phyloP scores from a whole-genome alignment of 2,113 vertebrate genomes.

The Rhinoderma darwinii region DNA sequence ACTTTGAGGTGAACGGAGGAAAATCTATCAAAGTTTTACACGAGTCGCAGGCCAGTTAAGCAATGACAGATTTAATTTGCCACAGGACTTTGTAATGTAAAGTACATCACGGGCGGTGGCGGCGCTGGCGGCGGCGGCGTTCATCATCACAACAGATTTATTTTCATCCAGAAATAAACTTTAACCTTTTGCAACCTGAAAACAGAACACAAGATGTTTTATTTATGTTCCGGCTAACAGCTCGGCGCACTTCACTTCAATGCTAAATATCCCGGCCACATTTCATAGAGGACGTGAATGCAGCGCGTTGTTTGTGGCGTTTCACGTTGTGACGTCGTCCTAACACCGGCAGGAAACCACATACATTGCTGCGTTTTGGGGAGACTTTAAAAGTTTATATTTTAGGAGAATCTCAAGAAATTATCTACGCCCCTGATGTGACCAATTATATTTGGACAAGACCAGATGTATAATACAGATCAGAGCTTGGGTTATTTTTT shows the following conservation, averaged over 20 bases:
- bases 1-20: conserved; percentile 30
- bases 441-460: too few species aligned
- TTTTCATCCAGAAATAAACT: conserved; percentile 38
- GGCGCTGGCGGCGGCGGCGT: neutral
- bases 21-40: conserved; percentile 35
- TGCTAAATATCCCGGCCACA: conserved; percentile 20
- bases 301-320: neutral
- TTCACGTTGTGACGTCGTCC: neutral
- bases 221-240: conserved; percentile 28
- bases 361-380: neutral
- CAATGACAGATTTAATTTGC: conserved; percentile 39
- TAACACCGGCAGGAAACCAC: neutral
- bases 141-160: conserved; percentile 15
- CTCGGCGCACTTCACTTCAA: neutral
- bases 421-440: too few species aligned
- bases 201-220: neutral
- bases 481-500: too few species aligned
- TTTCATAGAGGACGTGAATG: neutral
- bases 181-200: conserved; percentile 35
- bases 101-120: neutral
- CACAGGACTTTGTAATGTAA: conserved; percentile 32
- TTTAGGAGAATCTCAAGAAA: neutral
- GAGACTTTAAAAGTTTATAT: neutral
- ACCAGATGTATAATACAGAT: too few species aligned
- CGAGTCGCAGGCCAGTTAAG: conserved; percentile 24